A percentile compares a stretch with the other conserved stretches of the same genome.
Evolutionary conservation across 2,113 vertebrate genomes (phyloP).

Genomic region (Phaetusa simplex): DNA sequence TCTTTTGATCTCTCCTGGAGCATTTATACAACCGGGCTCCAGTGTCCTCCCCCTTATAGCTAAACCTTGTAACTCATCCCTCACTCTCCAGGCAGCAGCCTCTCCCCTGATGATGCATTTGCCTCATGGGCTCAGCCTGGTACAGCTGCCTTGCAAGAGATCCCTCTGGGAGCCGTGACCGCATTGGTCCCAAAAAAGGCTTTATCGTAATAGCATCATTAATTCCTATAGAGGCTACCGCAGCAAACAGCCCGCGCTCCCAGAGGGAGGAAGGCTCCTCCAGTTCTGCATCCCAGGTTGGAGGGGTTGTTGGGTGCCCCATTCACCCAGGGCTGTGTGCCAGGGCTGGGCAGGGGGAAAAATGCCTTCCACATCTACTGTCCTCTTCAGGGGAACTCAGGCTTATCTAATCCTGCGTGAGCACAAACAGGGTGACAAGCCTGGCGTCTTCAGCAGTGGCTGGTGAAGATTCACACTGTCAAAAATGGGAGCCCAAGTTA

Average conservation of each 20-base stretch:
- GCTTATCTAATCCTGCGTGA: not conserved
- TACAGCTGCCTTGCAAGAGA: not conserved
- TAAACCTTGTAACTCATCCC: not conserved
- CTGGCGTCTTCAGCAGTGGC: not conserved
- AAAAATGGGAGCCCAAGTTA: not conserved
- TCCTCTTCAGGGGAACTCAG: not conserved
- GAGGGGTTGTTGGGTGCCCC: not conserved
- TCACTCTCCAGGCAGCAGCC: not conserved
- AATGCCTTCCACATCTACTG: rapidly evolving
- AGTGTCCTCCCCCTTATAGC: rapidly evolving
- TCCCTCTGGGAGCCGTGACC: not conserved
- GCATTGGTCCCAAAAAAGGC: not conserved
- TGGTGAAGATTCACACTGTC: not conserved
- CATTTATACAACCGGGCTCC: rapidly evolving
- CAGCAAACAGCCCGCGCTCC: not conserved
- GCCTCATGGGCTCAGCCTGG: not conserved
- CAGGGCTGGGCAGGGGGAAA: not conserved
- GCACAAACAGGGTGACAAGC: rapidly evolving
- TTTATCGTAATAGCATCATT: not conserved
- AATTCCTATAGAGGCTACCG: not conserved
- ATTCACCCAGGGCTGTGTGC: not conserved
- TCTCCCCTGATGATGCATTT: not conserved
- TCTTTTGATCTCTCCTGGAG: not conserved
- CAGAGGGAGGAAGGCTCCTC: not conserved
- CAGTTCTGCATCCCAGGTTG: not conserved